Conservation (phyloP, 1,140 invertebrate species). For the Nymphalis io region DNA sequence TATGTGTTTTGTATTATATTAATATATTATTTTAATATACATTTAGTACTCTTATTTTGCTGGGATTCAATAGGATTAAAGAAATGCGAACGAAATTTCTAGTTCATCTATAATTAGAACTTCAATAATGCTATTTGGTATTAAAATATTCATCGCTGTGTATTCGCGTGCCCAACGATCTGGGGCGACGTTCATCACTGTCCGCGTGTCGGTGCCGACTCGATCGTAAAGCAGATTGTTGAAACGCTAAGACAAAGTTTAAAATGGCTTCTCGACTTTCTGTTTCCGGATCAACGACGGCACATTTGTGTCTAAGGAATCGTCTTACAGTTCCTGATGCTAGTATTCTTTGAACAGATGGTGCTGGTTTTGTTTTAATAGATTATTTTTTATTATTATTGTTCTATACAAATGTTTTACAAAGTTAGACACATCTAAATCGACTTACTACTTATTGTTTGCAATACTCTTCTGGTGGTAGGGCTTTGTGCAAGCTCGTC, state of each 20-base stretch:
- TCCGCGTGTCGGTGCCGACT: slow-evolving; percentile 37
- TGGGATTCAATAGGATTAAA: neutral
- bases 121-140: slow-evolving; percentile 15
- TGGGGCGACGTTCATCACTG: slow-evolving; percentile 44
- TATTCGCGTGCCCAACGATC: slow-evolving; percentile 37
- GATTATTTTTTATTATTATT: neutral
- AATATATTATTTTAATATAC: too few species aligned
- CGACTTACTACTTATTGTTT: too few species aligned
- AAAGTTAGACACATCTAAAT: too few species aligned
- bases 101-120: slow-evolving; percentile 5
- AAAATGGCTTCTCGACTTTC: slow-evolving; percentile 30
- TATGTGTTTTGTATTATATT: too few species aligned
- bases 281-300: slow-evolving; percentile 22
- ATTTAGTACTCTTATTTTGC: too few species aligned
- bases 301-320: slow-evolving; percentile 18
- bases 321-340: slow-evolving; percentile 1
- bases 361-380: neutral
- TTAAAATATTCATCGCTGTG: slow-evolving; percentile 27
- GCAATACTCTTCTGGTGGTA: too few species aligned
- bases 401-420: too few species aligned
- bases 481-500: too few species aligned
- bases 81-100: neutral
- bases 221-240: slow-evolving; percentile 42
- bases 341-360: neutral
- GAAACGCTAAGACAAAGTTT: slow-evolving; percentile 36